Conservation (phyloP, 2,888 invertebrate species). For the Yponomeuta evonymella region DNA sequence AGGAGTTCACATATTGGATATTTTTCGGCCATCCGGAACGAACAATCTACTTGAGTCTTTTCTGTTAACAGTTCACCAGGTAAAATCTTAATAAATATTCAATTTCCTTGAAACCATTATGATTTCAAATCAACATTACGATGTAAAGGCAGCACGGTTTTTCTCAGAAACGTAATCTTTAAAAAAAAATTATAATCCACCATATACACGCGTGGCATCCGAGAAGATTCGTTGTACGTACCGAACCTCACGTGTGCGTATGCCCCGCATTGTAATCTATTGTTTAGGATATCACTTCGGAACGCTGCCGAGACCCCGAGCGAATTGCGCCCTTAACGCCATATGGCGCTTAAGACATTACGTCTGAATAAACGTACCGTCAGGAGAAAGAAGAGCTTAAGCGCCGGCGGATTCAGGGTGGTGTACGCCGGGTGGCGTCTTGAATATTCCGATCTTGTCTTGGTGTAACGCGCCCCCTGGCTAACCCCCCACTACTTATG, state of each 20-base stretch:
- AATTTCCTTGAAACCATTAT: not conserved
- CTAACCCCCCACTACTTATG: slow-evolving; percentile 72
- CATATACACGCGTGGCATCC: slow-evolving; percentile 9
- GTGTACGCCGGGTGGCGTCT: slow-evolving; percentile 22
- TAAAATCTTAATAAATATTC: not conserved
- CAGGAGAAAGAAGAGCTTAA: slow-evolving; percentile 1
- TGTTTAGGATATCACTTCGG: slow-evolving; percentile 52
- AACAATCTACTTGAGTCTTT: not conserved
- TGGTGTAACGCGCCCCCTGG: slow-evolving; percentile 64
- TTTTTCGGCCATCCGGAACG: too few species aligned
- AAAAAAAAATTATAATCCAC: slow-evolving; percentile 11
- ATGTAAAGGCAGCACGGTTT: not conserved
- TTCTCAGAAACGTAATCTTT: slow-evolving; percentile 6
- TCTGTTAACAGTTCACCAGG: not conserved
- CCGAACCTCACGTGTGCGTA: slow-evolving; percentile 12
- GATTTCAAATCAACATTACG: not conserved
- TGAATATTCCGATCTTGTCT: slow-evolving; percentile 75
- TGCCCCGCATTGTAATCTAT: slow-evolving; percentile 65
- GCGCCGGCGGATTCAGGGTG: not conserved
- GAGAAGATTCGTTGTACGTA: not conserved
- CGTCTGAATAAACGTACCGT: slow-evolving; percentile 36
- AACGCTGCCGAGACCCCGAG: not conserved
- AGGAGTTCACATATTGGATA: too few species aligned
- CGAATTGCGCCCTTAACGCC: not conserved
- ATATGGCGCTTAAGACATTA: slow-evolving; percentile 21